Evolutionary conservation across 2,797 vertebrate genomes (phyloP), one percentile per base, ranked within the genome.

Genomic region (Phoeniculus purpureus): DNA sequence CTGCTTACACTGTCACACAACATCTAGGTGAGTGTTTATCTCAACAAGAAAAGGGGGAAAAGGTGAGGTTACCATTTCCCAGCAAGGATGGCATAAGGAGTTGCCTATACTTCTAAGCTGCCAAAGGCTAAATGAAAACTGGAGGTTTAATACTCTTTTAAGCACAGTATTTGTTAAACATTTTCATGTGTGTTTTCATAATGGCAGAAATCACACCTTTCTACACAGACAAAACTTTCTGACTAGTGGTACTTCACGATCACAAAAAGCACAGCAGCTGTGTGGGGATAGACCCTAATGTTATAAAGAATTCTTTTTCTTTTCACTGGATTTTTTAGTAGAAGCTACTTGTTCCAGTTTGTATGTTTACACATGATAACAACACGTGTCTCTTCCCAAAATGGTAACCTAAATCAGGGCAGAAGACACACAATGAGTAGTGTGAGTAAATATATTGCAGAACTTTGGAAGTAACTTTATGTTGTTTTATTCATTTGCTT

Each of bases 401-500:
- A 16, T 56, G 43, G 43, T 67, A 75, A n/a, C 7, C 8, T 76
- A 82, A 85, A 73, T 66, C 19, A 51, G 18, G 17, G 59, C n/a
- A 29, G 43, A 62, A 67, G 10, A 73, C 43, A 16, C 18, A 17
- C 12, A 23, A 60, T 85, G 47, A 45, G 55, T 51, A 43, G 21
- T 68, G 58, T 81, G 34, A 72, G 18, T 78, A 81, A 91, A 54
- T n/a, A 40, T 26, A 55, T 70, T 45, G 43, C 48, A 27, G 31
- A 80, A 32, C 23, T 75, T 90, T 95, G 60, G 55, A 52, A 76
- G 55, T 84, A 78, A 94, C 76, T 86, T 85, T 76, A 81, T 60
- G 88, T 94, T 91, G 16, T 82, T 29, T 60, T 84, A 74, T 86
- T 94, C 55, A 68, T 67, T 86, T 91, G 58, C 90, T 94, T 81